These are phyloP conservation scores for Mohoua ochrocephala DNA, from an alignment of 2,113 vertebrate genomes.

Conservation along the genomic window DNA sequence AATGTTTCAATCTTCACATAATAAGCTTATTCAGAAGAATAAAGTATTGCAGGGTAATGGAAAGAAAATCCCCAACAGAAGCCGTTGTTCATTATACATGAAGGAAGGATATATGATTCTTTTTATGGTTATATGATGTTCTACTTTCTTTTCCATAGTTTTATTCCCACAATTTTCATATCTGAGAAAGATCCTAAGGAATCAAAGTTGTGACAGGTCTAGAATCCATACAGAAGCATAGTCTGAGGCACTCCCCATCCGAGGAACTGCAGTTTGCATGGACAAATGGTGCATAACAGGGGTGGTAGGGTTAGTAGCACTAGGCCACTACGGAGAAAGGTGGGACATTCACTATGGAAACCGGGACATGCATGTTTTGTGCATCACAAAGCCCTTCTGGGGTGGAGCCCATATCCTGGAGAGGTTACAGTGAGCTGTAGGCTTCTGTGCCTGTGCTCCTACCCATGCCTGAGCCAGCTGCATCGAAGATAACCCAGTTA, in stretches of 20 bases:
- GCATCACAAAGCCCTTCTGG: neutral
- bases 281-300: neutral
- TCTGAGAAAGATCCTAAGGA: neutral
- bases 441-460: neutral
- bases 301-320: neutral
- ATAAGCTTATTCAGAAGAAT: slow-evolving; percentile 65
- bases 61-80: slow-evolving; percentile 36
- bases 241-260: rapidly evolving
- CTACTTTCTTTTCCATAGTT: neutral
- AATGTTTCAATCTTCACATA: slow-evolving; percentile 68
- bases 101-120: neutral
- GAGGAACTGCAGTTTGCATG: neutral
- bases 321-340: neutral
- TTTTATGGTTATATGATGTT: neutral
- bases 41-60: neutral
- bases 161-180: neutral
- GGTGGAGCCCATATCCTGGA: neutral
- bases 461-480: neutral
- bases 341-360: neutral
- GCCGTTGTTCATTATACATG: neutral
- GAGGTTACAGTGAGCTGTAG: neutral
- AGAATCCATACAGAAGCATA: neutral
- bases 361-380: rapidly evolving
- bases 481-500: neutral
- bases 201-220: neutral